phyloP scores from a whole-genome alignment of 1,140 invertebrate genomes.

The Triops longicaudatus region DNA sequence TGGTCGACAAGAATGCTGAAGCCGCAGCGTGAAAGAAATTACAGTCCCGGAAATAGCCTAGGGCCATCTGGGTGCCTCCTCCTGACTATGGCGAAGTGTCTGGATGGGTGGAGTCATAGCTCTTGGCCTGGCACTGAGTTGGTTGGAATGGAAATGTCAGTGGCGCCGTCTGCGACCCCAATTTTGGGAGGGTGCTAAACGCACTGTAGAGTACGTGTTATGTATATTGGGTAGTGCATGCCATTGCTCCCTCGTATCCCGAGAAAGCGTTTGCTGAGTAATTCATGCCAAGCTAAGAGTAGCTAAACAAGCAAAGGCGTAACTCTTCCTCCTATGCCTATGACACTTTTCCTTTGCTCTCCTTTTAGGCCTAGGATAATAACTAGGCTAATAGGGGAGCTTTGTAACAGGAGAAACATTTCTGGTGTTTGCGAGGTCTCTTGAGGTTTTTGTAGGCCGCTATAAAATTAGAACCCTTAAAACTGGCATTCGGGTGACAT shows the following conservation, averaged over 20 bases:
- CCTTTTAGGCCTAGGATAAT: conserved; percentile 7
- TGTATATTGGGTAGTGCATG: neutral
- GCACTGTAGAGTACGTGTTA: neutral
- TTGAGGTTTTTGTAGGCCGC: neutral
- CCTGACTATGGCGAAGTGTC: neutral
- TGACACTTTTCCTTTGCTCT: neutral
- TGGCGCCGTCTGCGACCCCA: neutral
- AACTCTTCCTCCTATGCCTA: neutral
- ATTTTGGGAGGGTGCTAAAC: neutral
- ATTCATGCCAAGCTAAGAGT: neutral
- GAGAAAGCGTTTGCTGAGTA: neutral
- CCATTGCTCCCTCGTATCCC: neutral
- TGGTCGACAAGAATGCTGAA: conserved; percentile 8
- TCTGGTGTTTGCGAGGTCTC: neutral
- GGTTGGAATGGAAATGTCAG: neutral
- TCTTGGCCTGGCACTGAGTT: neutral
- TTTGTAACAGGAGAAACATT: neutral
- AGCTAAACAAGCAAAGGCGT: conserved; percentile 6
- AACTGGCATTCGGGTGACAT: neutral
- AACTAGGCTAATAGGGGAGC: neutral
- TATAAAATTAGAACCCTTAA: neutral
- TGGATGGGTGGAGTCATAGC: neutral
- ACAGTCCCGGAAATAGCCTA: conserved; percentile 14
- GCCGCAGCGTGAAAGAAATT: conserved; percentile 1
- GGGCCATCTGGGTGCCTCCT: conserved; percentile 1